phyloP scores from a whole-genome alignment of 2,797 vertebrate species.

The Sebastes aleutianus region DNA sequence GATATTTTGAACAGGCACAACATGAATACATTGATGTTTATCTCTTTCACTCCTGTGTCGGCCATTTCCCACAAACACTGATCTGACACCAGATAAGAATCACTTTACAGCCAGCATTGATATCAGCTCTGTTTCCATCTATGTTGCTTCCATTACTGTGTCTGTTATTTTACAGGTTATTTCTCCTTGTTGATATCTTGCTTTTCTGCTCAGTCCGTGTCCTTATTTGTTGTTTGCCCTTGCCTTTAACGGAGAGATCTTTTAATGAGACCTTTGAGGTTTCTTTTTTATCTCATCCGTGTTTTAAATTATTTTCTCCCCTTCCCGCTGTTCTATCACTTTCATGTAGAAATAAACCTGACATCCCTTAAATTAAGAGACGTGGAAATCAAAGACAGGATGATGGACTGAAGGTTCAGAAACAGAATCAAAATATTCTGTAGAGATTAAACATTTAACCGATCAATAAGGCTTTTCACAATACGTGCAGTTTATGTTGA shows the following conservation, averaged over 20 bases:
- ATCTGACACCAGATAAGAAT: not conserved
- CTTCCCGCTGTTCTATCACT: conserved; percentile 10
- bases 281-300: conserved; percentile 38
- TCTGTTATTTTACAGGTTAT: conserved; percentile 1
- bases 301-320: not conserved
- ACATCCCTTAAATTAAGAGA: conserved; percentile 1
- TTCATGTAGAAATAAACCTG: conserved; percentile 29
- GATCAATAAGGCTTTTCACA: not conserved
- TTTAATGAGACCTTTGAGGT: conserved; percentile 58
- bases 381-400: conserved; percentile 11
- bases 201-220: conserved; percentile 20
- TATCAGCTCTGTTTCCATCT: not conserved
- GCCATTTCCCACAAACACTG: not conserved
- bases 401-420: not conserved
- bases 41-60: not conserved
- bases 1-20: conserved; percentile 3
- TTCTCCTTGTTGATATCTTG: not conserved
- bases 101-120: not conserved
- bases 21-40: not conserved
- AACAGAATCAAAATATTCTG: not conserved
- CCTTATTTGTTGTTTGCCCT: conserved; percentile 41
- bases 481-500: not conserved
- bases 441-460: not conserved
- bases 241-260: conserved; percentile 35
- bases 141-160: not conserved